Evolutionary conservation across 2,888 invertebrate species (phyloP).

Genomic region (Drosophila affinis): DNA sequence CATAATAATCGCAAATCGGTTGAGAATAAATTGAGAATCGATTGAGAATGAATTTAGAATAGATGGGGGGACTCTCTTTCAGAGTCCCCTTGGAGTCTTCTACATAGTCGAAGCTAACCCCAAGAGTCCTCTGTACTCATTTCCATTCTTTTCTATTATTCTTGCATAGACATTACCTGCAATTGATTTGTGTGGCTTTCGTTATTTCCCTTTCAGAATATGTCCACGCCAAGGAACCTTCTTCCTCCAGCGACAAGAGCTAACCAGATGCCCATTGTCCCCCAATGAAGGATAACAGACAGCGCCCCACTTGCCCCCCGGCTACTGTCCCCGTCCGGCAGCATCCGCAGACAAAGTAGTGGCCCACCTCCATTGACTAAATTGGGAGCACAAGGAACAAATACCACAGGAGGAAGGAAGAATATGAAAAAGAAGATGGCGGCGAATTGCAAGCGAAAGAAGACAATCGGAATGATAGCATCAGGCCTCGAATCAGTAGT

Average conservation of each 20-base stretch:
- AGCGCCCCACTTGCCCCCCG: slow-evolving; percentile 13
- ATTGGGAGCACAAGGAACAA: slow-evolving; percentile 6
- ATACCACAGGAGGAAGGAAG: slow-evolving; percentile 42
- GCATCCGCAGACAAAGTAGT: background rate
- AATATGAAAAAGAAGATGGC: slow-evolving; percentile 47
- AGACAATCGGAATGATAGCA: slow-evolving; percentile 70
- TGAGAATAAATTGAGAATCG: too few relatives aligned
- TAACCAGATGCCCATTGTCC: slow-evolving; percentile 34
- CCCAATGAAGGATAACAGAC: slow-evolving; percentile 18
- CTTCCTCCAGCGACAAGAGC: slow-evolving; percentile 35
- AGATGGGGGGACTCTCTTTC: too few relatives aligned
- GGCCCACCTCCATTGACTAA: slow-evolving; percentile 4
- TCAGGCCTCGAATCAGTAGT: slow-evolving; percentile 76
- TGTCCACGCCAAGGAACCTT: slow-evolving; percentile 25
- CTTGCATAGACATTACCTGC: slow-evolving; percentile 24
- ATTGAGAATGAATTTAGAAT: too few relatives aligned
- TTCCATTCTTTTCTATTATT: background rate
- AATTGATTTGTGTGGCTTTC: slow-evolving; percentile 37
- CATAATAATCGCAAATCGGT: too few relatives aligned
- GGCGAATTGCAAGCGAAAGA: slow-evolving; percentile 71
- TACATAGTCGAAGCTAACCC: background rate
- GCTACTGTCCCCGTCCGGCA: slow-evolving; percentile 5
- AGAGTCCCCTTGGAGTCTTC: too few relatives aligned
- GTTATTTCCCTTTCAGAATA: slow-evolving; percentile 27
- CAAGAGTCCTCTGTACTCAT: background rate